Evolutionary conservation across 2,797 vertebrate species (phyloP).

Genomic region (Cuniculus paca): DNA sequence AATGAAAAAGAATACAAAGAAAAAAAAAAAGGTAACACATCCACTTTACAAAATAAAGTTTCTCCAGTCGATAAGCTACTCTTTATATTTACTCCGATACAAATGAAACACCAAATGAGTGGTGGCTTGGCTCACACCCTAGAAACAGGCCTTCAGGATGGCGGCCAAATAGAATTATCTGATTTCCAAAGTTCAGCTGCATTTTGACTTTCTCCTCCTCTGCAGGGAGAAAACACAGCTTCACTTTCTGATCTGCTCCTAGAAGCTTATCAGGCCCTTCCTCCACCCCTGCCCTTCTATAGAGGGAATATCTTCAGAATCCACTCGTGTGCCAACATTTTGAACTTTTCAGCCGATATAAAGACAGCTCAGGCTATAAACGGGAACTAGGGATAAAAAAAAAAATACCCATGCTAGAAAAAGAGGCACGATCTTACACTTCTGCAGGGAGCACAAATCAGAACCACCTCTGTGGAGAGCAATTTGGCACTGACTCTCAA

Average conservation of each 20-base stretch:
- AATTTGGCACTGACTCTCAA: neutral
- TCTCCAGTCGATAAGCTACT: neutral
- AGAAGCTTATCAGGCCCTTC: neutral
- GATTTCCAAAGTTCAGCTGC: neutral
- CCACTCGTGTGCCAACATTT: constrained; percentile 53
- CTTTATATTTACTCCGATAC: neutral
- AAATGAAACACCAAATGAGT: neutral
- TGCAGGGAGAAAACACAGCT: neutral
- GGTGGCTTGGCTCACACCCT: neutral
- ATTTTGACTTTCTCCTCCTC: neutral
- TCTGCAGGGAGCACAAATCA: neutral
- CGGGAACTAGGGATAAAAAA: constrained; percentile 47
- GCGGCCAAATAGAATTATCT: neutral
- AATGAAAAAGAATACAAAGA: neutral
- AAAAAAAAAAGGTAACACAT: neutral
- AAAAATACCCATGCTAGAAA: neutral
- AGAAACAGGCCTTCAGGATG: neutral
- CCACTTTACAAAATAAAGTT: neutral
- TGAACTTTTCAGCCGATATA: constrained; percentile 61
- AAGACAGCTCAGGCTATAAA: constrained; percentile 71
- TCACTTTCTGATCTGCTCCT: neutral
- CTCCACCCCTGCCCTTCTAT: constrained; percentile 54
- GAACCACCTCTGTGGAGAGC: neutral
- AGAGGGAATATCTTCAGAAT: neutral
- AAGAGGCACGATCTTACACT: neutral